A percentile compares a stretch with the other conserved stretches of the same genome.
These are phyloP conservation scores for Cryptotermes secundus DNA, from an alignment of 1,140 invertebrate genomes.

Conservation along the genomic window DNA sequence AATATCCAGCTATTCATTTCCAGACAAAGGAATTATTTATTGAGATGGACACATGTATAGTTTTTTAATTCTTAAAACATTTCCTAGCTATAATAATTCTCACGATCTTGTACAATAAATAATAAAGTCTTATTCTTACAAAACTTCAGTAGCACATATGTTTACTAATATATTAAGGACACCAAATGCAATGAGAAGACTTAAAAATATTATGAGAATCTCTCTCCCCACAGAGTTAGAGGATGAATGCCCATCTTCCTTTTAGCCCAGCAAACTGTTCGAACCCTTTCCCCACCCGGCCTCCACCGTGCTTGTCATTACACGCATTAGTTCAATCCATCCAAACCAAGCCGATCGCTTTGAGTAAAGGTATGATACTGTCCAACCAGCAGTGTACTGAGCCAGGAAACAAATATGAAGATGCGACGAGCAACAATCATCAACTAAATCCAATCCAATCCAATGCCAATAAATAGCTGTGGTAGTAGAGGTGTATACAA, in stretches of 20 bases:
- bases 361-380: not conserved
- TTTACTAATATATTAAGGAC: too few species aligned
- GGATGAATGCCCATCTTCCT: not conserved
- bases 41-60: too few species aligned
- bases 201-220: not conserved
- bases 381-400: not conserved
- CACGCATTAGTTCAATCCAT: constrained; percentile 4
- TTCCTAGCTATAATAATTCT: too few species aligned
- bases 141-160: too few species aligned
- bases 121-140: too few species aligned
- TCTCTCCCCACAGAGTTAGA: not conserved
- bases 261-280: not conserved
- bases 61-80: too few species aligned
- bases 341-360: not conserved
- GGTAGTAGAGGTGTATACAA: not conserved
- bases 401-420: not conserved
- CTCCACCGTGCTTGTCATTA: not conserved
- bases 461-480: constrained; percentile 1
- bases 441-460: constrained; percentile 7
- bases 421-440: constrained; percentile 1
- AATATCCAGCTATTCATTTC: too few species aligned
- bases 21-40: too few species aligned
- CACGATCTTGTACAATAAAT: too few species aligned
- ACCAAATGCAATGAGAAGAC: not conserved
- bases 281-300: not conserved